These are phyloP conservation scores for Neopelma chrysocephalum DNA, from an alignment of 2,797 vertebrate genomes.

Conservation along the genomic window DNA sequence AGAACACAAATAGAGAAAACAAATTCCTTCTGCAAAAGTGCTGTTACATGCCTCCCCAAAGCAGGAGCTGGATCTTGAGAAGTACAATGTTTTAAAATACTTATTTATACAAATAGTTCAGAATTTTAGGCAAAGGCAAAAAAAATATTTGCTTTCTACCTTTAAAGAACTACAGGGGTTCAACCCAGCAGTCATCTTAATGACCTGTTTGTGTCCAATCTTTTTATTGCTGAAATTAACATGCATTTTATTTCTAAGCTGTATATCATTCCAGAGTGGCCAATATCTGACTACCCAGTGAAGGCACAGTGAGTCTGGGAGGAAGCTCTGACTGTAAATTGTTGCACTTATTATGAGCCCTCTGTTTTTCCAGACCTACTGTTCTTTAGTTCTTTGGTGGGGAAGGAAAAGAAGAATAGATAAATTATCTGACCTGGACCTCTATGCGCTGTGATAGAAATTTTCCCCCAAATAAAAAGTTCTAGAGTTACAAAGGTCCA, in stretches of 20 bases:
- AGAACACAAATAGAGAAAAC: background rate
- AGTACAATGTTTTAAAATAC: background rate
- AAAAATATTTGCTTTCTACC: background rate
- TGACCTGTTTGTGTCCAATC: background rate
- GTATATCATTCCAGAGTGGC: background rate
- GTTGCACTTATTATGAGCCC: background rate
- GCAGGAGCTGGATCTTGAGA: background rate
- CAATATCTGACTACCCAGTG: background rate
- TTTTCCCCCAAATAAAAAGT: background rate
- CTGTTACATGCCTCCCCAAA: background rate
- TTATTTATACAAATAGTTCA: background rate
- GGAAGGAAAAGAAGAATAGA: background rate
- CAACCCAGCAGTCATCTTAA: background rate
- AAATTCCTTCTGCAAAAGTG: background rate
- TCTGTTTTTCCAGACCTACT: background rate
- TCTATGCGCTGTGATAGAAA: background rate
- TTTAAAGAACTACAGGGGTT: background rate
- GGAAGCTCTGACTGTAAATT: background rate
- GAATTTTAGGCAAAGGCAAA: background rate
- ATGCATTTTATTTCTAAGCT: background rate
- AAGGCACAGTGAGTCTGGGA: background rate
- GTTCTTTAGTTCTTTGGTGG: background rate
- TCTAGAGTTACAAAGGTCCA: background rate
- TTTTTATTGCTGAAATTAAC: conserved; percentile 24
- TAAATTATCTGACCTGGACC: background rate